Evolutionary conservation across 2,888 invertebrate species (phyloP), one percentile per base, ranked within the genome.

Genomic region (Atethmia centrago): DNA sequence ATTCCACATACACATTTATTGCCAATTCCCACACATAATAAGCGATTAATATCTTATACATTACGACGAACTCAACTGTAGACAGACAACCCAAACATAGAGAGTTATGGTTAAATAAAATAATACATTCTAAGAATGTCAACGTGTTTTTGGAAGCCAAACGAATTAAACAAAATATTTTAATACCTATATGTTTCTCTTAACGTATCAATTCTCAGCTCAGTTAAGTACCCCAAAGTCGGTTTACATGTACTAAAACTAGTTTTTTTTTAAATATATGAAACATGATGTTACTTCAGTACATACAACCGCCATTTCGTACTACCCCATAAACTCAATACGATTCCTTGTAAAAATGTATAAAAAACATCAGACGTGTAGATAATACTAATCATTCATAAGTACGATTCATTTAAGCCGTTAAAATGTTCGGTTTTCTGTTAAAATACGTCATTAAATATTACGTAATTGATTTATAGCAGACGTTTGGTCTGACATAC

Each of bases 321-420:
- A 71, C 36, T 36, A 61, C 71, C 64, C 63, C 19, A 72, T 79
- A 75, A 85, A 84, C 73, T 64, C 76, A 85, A 81, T 75, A 84
- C 79, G 74, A 84, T 93, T 94, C 93, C 93, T 95, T 93, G 95
- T 95, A 95, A 92, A 94, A 94, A 93, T 93, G 92, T 95, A 95
- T 93, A 95, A 95, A n/a, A 93, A 95, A 90, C 92, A 92, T 93
- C 92, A n/a, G 92, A 93, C 92, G 90, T 91, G 73, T 90, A 68
- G 77, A 82, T 93, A 94, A 92, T 93, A 93, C 92, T 93, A 92
- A 88, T 81, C 61, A 70, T 83, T 89, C 84, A 89, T 93, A 94
- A 93, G 92, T 93, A 94, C 93, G 90, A 86, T 84, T 79, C 76
- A 70, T 75, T 81, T 74, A 85, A 85, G 74, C 80, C 80, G 67